phyloP scores from a whole-genome alignment of 2,888 invertebrate genomes.

The Phymatocera aterrima region DNA sequence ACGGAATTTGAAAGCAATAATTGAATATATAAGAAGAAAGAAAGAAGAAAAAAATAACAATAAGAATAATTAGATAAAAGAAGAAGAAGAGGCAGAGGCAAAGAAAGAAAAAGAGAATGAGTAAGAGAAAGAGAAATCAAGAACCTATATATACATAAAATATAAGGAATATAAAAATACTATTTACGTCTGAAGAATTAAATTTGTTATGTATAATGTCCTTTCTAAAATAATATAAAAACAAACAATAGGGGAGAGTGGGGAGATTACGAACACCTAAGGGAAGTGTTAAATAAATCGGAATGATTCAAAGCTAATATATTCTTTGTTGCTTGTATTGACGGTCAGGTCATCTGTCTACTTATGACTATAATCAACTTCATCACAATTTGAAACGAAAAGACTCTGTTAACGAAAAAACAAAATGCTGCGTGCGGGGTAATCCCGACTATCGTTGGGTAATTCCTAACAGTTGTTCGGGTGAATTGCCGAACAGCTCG shows the following conservation, averaged over 20 bases:
- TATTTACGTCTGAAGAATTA: not conserved
- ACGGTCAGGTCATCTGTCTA: not conserved
- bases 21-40: conserved; percentile 60
- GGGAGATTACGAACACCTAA: too few species aligned
- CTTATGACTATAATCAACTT: not conserved
- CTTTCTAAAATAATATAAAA: conserved; percentile 9
- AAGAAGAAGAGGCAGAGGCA: conserved; percentile 41
- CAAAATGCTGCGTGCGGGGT: too few species aligned
- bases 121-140: too few species aligned
- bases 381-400: not conserved
- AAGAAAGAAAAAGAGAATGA: conserved; percentile 47
- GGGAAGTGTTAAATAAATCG: too few species aligned
- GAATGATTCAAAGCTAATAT: too few species aligned
- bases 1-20: conserved; percentile 74
- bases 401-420: conserved; percentile 22
- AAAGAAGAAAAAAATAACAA: conserved; percentile 35
- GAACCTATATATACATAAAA: not conserved
- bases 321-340: too few species aligned
- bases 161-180: not conserved
- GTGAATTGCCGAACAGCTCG: too few species aligned
- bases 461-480: too few species aligned
- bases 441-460: too few species aligned
- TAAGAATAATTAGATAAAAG: conserved; percentile 47
- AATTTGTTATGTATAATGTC: not conserved
- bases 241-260: not conserved